Evolutionary conservation across 2,113 vertebrate genomes (phyloP), one percentile per base, ranked within the genome.

Genomic region (Saguinus midas): DNA sequence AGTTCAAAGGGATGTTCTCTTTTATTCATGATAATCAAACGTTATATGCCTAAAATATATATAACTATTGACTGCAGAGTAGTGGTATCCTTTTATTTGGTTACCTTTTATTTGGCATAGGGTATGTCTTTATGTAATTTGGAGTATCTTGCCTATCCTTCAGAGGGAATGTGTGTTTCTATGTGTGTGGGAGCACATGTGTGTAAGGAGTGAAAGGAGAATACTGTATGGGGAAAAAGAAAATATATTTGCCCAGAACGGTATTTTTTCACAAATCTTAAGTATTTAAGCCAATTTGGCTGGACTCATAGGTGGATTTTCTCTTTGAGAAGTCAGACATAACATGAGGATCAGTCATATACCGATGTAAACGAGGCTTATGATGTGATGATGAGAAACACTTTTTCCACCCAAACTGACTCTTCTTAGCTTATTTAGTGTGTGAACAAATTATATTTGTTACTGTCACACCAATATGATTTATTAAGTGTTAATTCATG

Each of bases 241-340:
- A 16, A 6, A 35, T 9, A 50, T 0, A 17, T 91, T 45, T 79
- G 29, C 29, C 48, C 50, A 45, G 23, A 89, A 70, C 3, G 35
- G 5, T 70, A n/a, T 81, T 90, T 95, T 90, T 35, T 43, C 10
- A 50, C 73, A 81, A 66, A 23, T 78, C 27, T 29, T 72, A 88
- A 70, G 6, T 75, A 29, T 88, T 66, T 73, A 84, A 68, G 27
- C 16, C 5, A 10, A 55, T 13, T n/a, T 91, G 25, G 32, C 43
- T 73, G 8, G 9, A 21, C 32, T 50, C 52, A 20, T 50, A 7
- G 16, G 12, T 78, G 61, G 55, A 52, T 35, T 52, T 73, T 93
- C 66, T 23, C 25, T 94, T 82, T 57, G 35, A 48, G 1, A 81
- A 64, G 16, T 94, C 52, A 91, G 14, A 66, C 27, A 23, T 58